Conservation (phyloP, 2,888 invertebrate species). For the Erebia aethiops region DNA sequence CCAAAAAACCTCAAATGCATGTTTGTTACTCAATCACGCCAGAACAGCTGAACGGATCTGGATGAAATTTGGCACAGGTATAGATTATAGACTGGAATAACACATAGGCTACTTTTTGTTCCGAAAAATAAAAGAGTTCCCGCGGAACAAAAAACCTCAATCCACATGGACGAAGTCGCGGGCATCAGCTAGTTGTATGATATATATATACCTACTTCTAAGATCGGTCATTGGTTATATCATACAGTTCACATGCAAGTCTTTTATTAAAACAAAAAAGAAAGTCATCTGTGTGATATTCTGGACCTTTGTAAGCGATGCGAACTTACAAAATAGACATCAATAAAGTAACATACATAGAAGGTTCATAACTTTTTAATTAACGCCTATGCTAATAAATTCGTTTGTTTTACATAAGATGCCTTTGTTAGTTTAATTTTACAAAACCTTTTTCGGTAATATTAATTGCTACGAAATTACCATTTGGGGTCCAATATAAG, state of each 20-base stretch:
- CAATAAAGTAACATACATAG: not conserved
- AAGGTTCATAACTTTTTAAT: constrained; percentile 33
- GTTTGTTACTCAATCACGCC: too few relatives aligned
- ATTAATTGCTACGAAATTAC: constrained; percentile 71
- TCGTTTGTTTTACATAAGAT: not conserved
- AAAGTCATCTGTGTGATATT: too few relatives aligned
- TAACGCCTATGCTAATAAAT: constrained; percentile 18
- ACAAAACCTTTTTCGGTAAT: constrained; percentile 43
- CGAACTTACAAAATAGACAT: not conserved
- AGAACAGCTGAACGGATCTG: too few relatives aligned
- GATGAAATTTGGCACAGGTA: too few relatives aligned
- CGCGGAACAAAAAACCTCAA: too few relatives aligned
- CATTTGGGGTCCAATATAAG: constrained; percentile 55
- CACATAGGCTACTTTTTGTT: too few relatives aligned
- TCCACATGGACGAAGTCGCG: too few relatives aligned
- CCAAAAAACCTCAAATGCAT: too few relatives aligned
- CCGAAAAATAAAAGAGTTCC: too few relatives aligned
- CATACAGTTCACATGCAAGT: not conserved
- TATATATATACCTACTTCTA: not conserved
- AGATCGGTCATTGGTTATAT: not conserved
- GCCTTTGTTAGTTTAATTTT: constrained; percentile 10
- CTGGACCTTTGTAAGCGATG: not conserved
- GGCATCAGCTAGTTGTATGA: too few relatives aligned
- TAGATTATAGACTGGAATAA: too few relatives aligned
- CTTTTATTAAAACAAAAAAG: too few relatives aligned